Percentiles rank a stretch among this genome's conserved stretches.
Evolutionary conservation across 2,797 vertebrate genomes (phyloP).

Genomic region (Podarcis siculus): DNA sequence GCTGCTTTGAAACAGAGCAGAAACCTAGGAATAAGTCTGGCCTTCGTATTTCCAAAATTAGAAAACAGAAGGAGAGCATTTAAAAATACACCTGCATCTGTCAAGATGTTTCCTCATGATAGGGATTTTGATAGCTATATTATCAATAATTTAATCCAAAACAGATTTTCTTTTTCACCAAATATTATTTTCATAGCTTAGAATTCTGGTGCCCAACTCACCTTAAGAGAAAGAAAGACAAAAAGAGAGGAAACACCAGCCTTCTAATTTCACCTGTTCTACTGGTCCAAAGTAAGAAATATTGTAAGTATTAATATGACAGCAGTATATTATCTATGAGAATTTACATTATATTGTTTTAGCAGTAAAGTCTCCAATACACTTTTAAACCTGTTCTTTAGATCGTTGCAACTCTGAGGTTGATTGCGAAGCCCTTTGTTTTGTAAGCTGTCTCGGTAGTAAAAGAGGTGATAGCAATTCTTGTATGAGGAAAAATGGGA

Average conservation of each 20-base stretch:
- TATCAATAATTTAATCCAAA: not conserved
- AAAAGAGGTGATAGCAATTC: not conserved
- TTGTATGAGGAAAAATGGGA: slow-evolving; percentile 57
- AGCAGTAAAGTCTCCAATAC: not conserved
- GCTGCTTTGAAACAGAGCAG: not conserved
- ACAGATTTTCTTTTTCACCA: not conserved
- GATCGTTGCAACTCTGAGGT: rapidly evolving
- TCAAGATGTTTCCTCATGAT: not conserved
- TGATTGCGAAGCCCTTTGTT: not conserved
- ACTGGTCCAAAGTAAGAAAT: not conserved
- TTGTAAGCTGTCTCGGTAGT: not conserved
- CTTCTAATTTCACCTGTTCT: not conserved
- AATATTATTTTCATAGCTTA: not conserved
- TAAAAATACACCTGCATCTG: not conserved
- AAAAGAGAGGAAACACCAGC: rapidly evolving
- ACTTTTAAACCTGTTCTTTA: not conserved
- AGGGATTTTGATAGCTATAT: not conserved
- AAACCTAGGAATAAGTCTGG: not conserved
- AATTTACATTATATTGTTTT: not conserved
- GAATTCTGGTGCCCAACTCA: not conserved
- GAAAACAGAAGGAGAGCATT: not conserved
- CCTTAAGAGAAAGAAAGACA: not conserved
- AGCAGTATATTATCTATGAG: not conserved
- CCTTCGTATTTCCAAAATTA: not conserved
- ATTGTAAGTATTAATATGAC: not conserved